A percentile compares a stretch with the other conserved stretches of the same genome.
phyloP scores from a whole-genome alignment of 2,888 invertebrate species.

The Leucoma salicis region DNA sequence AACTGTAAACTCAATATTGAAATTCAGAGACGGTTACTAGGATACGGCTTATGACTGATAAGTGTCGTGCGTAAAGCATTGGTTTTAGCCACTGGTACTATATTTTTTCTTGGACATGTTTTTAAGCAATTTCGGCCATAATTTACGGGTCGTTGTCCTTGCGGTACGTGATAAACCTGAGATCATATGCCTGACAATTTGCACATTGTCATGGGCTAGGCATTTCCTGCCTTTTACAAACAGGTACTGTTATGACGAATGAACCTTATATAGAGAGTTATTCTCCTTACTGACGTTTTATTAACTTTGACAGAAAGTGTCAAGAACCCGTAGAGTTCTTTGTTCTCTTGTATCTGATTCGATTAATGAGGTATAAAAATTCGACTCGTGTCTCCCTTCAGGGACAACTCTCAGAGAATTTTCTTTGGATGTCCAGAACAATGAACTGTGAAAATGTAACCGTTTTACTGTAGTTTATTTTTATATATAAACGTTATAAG shows the following conservation, averaged over 20 bases:
- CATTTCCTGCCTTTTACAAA: constrained; percentile 60
- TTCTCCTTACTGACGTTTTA: constrained; percentile 58
- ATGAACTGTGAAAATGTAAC: constrained; percentile 56
- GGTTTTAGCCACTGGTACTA: constrained; percentile 55
- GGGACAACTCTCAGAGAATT: constrained; percentile 71
- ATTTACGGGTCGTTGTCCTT: constrained; percentile 49
- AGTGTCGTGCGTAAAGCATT: constrained; percentile 47
- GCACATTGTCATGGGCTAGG: constrained; percentile 47
- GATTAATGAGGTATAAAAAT: constrained; percentile 74
- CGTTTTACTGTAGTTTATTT: constrained; percentile 14
- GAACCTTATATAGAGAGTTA: constrained; percentile 65
- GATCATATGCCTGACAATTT: constrained; percentile 32
- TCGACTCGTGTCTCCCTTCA: constrained; percentile 55
- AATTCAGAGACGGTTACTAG: constrained; percentile 73
- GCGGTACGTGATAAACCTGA: constrained; percentile 36
- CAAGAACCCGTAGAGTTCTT: constrained; percentile 60
- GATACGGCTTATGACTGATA: constrained; percentile 54
- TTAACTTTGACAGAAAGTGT: constrained; percentile 65
- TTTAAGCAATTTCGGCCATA: constrained; percentile 25
- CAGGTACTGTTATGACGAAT: constrained; percentile 61
- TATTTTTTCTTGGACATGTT: constrained; percentile 27
- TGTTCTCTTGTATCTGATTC: constrained; percentile 57
- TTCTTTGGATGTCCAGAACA: constrained; percentile 61
- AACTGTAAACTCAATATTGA: constrained; percentile 57
- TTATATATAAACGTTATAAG: no score